Conservation (phyloP, 2,113 vertebrate genomes). For the Trinectes maculatus region DNA sequence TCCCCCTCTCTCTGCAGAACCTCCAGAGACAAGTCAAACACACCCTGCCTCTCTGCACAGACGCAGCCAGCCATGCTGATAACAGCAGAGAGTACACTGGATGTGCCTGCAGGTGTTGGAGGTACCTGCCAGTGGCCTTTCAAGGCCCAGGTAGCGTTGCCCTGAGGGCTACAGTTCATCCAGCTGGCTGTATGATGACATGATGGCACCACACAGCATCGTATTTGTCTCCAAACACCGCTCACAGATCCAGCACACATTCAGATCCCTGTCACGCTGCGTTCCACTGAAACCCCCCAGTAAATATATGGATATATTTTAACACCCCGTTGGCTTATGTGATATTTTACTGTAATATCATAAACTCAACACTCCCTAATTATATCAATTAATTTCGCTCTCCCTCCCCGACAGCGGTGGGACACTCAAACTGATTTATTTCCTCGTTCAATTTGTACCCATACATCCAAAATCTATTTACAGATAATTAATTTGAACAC, state of each 20-base stretch:
- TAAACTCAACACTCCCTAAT: slow-evolving; percentile 5
- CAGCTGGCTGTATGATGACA: slow-evolving; percentile 2
- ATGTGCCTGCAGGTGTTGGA: slow-evolving; percentile 21
- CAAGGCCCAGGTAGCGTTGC: slow-evolving; percentile 4
- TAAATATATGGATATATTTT: slow-evolving; percentile 3
- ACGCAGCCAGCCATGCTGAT: slow-evolving; percentile 54
- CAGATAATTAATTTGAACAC: slow-evolving; percentile 45
- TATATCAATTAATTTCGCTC: slow-evolving; percentile 29
- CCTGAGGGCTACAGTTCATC: slow-evolving; percentile 40
- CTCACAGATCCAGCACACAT: neutral
- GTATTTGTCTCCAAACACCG: neutral
- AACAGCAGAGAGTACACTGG: slow-evolving; percentile 47
- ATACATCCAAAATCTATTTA: slow-evolving; percentile 31
- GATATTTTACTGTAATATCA: slow-evolving; percentile 2
- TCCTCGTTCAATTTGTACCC: slow-evolving; percentile 25
- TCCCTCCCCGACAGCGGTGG: neutral
- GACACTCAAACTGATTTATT: slow-evolving; percentile 9
- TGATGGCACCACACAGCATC: slow-evolving; percentile 4
- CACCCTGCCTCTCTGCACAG: slow-evolving; percentile 48
- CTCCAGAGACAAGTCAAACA: slow-evolving; percentile 67
- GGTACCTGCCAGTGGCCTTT: slow-evolving; percentile 8
- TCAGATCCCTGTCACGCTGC: neutral
- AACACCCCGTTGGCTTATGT: neutral
- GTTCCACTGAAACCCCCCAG: neutral
- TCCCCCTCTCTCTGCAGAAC: slow-evolving; percentile 52